A percentile compares a stretch with the other conserved stretches of the same genome.
Evolutionary conservation across 1,140 invertebrate species (phyloP).

Genomic region (Neocloeon triangulifer): DNA sequence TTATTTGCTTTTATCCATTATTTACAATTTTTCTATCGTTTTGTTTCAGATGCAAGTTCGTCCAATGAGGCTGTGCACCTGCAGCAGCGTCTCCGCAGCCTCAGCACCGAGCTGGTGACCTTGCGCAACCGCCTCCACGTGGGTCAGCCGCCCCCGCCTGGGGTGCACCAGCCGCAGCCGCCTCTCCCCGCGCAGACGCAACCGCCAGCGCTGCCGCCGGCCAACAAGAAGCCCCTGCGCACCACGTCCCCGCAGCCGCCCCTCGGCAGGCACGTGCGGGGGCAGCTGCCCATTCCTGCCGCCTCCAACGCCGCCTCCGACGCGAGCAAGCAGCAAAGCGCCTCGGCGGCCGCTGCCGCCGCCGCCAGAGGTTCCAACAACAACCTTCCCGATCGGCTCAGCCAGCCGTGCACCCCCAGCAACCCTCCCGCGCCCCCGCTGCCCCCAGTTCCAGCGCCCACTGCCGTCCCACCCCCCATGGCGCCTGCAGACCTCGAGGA

Average conservation of each 20-base stretch:
- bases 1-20: no score
- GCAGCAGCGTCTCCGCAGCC: constrained; percentile 65
- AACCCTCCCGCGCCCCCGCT: constrained; percentile 12
- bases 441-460: constrained; percentile 19
- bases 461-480: constrained; percentile 19
- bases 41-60: constrained; percentile 63
- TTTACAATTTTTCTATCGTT: no score
- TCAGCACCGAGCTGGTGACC: constrained; percentile 74
- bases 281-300: background rate
- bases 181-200: constrained; percentile 10
- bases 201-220: constrained; percentile 6
- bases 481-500: constrained; percentile 43
- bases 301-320: constrained; percentile 10
- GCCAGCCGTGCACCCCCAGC: constrained; percentile 2
- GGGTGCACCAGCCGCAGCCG: constrained; percentile 14
- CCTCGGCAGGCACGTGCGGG: constrained; percentile 9
- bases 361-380: constrained; percentile 4
- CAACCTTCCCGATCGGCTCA: no score
- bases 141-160: constrained; percentile 20
- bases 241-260: constrained; percentile 5
- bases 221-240: constrained; percentile 5
- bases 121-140: constrained; percentile 65
- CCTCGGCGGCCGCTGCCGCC: constrained; percentile 2
- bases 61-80: constrained; percentile 81
- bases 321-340: constrained; percentile 12